Evolutionary conservation across 1,140 invertebrate species (phyloP), one percentile per base, ranked within the genome.

Genomic region (Drosophila lacertosa): DNA sequence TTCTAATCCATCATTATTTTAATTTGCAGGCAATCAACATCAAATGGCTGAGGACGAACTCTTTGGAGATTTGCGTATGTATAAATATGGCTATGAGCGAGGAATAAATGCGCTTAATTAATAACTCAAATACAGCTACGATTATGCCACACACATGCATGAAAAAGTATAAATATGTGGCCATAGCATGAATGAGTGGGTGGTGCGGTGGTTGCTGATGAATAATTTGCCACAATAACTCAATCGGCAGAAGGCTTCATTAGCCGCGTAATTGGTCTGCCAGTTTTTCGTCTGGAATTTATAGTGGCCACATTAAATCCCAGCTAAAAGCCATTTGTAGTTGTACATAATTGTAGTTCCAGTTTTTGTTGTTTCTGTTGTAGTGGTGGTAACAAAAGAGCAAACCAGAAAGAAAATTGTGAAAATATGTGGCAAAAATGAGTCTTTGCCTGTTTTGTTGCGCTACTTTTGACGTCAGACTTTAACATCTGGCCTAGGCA

Each of bases 241-340:
- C 81, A 81, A 88, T 86, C 81, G 69, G 55, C 81, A 60, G 60
- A 44, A 44, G 51, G 74, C 53, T 64, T 83, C 77, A 83, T 82
- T 82, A 82, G 79, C 48, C 74, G 33, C 22, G 53, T 53, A 75
- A 67, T 74, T 68, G 68, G 58, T 78, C 57, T 45, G 59, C n/a
- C 51, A 33, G 35, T 42, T 53, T 40, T n/a, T 20, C 48, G 32
- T 71, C 29, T 60, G 68, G 82, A 74, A 86, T 84, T 88, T 84
- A 88, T 77, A 86, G 81, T 81, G 73, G 77, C 55, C 75, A 80
- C 79, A 86, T 86, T 74, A 74, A 77, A 67, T 66, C 32, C n/a
- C 39, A 37, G 47, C 63, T 51, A 58, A 59, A 71, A 44, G 60
- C 51, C 60, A 50, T 65, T 65, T 64, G 26, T 65, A 57, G 42